phyloP scores from a whole-genome alignment of 2,888 invertebrate genomes.

The Catocala sponsa region DNA sequence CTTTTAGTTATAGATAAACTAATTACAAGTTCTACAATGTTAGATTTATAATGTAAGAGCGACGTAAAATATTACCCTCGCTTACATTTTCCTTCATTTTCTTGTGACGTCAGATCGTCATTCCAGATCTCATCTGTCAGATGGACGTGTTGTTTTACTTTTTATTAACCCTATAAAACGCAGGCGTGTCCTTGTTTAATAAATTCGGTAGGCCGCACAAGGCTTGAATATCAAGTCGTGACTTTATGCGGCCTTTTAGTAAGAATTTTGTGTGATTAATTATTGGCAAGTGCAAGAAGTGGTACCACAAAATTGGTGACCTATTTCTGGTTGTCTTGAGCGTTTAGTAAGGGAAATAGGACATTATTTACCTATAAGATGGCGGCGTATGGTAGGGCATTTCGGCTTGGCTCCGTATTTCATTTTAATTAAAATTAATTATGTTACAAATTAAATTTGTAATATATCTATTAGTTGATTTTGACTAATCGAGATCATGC shows the following conservation, averaged over 20 bases:
- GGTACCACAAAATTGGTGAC: not conserved
- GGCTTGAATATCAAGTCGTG: constrained; percentile 68
- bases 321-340: not conserved
- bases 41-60: constrained; percentile 35
- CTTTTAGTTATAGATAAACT: constrained; percentile 45
- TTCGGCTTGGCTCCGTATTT: no score
- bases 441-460: no score
- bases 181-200: constrained; percentile 75
- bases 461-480: no score
- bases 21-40: constrained; percentile 45
- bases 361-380: no score
- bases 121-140: constrained; percentile 78
- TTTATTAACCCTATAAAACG: constrained; percentile 78
- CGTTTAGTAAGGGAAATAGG: not conserved
- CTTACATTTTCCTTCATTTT: constrained; percentile 51
- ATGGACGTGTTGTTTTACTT: constrained; percentile 81
- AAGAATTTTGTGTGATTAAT: constrained; percentile 47
- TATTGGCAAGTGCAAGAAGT: constrained; percentile 22
- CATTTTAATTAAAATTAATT: no score
- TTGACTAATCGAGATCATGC: no score
- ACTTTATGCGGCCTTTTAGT: constrained; percentile 51
- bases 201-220: constrained; percentile 60
- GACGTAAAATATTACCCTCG: constrained; percentile 34
- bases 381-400: no score
- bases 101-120: constrained; percentile 62